Base-by-base conservation (phyloP, 1,140 invertebrate genomes). In the Daktulosphaira vitifoliae region DNA sequence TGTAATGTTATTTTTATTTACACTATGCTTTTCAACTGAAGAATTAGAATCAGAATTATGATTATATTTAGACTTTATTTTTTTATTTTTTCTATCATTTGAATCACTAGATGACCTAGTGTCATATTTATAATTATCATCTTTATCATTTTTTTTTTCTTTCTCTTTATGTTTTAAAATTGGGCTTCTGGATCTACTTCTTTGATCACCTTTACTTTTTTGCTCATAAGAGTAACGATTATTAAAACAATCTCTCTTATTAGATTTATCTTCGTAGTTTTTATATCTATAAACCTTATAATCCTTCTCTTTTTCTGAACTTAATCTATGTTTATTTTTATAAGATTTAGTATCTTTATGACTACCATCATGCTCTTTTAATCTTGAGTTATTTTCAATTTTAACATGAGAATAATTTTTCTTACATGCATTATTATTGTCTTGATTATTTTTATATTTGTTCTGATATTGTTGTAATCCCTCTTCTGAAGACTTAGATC, bases 141-240 rank as follows among this genome's bases (percentile, higher is more conserved):
- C n/a, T 44, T 62, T 62, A 46, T 62, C 5, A 22, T 18, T 8
- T 62, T 25, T 62, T 29, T 3, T 22, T 18, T 33, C 46, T 48
- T 33, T 2, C 26, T 59, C 18, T 13, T 46, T 59, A 1, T n/a
- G 3, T 26, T 33, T 44, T 48, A 3, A 9, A 1, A 6, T 33
- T 11, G 5, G 25, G 44, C 42, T 59, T 2, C n/a, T 25, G 8
- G 42, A 62, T 33, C 56, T 62, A 33, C 16, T 62, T 33, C 11
- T 62, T 48, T 0, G 13, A 16, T 16, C 44, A 25, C 18, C n/a
- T n/a, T n/a, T n/a, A n/a, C n/a, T n/a, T n/a, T n/a, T n/a, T n/a
- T n/a, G n/a, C n/a, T n/a, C n/a, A n/a, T n/a, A n/a, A n/a, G n/a
- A n/a, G n/a, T n/a, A n/a, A n/a, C n/a, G n/a, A n/a, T n/a, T n/a